phyloP scores from a whole-genome alignment of 2,113 vertebrate genomes.

The Cheirogaleus medius region DNA sequence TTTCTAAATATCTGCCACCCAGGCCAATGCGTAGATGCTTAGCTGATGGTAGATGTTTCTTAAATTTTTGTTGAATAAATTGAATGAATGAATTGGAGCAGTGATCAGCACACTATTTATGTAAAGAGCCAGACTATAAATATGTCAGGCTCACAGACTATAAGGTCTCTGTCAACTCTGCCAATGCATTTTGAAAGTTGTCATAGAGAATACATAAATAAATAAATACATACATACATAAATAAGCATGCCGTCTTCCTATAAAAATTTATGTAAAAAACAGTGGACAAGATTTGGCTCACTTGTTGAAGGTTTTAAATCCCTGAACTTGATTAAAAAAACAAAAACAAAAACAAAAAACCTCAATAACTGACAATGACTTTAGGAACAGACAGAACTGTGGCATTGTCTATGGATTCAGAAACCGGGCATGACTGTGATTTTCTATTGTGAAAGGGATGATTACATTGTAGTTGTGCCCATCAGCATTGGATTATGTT shows the following conservation, averaged over 20 bases:
- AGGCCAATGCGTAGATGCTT: neutral
- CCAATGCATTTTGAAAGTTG: neutral
- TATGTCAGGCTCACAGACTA: neutral
- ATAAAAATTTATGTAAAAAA: neutral
- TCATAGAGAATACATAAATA: neutral
- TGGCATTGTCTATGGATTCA: neutral
- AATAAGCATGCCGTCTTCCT: neutral
- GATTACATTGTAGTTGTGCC: neutral
- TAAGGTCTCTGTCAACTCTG: neutral
- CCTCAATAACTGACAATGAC: neutral
- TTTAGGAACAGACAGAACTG: neutral
- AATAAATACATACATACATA: neutral
- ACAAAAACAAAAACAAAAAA: rapidly evolving
- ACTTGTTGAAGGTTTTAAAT: neutral
- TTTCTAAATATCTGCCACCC: neutral
- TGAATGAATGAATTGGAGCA: neutral
- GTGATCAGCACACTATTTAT: neutral
- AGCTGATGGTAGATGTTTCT: neutral
- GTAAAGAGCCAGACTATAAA: neutral
- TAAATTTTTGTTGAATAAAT: neutral
- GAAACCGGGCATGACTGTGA: neutral
- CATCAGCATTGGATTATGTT: neutral
- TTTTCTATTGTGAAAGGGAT: neutral
- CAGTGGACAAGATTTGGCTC: neutral
- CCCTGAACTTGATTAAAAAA: neutral